Percentiles rank a stretch among this genome's conserved stretches.
Conservation (phyloP, 1,140 invertebrate genomes). For the fruit fly (Drosophila melanogaster) region DNA sequence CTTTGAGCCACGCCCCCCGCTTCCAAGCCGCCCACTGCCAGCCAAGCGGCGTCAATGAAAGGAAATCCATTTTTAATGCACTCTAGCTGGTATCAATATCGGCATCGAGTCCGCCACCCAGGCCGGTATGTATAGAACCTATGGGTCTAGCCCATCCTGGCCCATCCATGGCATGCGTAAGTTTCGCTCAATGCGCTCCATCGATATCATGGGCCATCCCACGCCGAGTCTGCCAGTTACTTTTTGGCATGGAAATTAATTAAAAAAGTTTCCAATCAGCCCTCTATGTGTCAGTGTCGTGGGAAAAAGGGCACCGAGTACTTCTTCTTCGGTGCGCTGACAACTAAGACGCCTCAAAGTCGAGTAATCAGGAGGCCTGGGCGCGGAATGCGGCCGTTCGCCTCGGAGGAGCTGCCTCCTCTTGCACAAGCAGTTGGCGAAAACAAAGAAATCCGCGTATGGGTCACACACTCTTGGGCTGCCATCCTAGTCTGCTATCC, state of each 20-base stretch:
- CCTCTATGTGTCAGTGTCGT: constrained; percentile 66
- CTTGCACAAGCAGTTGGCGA: constrained; percentile 1
- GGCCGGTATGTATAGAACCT: neutral
- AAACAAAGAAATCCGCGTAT: constrained; percentile 15
- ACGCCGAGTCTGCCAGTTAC: constrained; percentile 9
- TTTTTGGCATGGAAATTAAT: constrained; percentile 75
- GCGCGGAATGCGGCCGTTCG: neutral
- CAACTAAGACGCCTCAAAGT: neutral
- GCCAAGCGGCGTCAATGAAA: constrained; percentile 39
- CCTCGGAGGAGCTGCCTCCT: neutral
- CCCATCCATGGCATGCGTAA: constrained; percentile 11
- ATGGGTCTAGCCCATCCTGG: too few relatives aligned
- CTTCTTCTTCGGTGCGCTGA: neutral
- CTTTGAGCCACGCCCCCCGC: constrained; percentile 12
- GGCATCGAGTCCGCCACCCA: neutral
- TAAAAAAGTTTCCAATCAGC: constrained; percentile 81
- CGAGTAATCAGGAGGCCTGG: neutral
- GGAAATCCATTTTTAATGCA: constrained; percentile 76
- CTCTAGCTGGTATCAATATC: constrained; percentile 32
- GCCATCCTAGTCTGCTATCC: constrained; percentile 4
- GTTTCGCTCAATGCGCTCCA: constrained; percentile 47
- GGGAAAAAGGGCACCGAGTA: constrained; percentile 7
- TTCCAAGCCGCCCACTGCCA: neutral
- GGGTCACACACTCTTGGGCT: neutral
- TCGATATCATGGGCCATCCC: neutral